Base-by-base conservation (phyloP, 2,113 vertebrate genomes). In the Carassius gibelio region DNA sequence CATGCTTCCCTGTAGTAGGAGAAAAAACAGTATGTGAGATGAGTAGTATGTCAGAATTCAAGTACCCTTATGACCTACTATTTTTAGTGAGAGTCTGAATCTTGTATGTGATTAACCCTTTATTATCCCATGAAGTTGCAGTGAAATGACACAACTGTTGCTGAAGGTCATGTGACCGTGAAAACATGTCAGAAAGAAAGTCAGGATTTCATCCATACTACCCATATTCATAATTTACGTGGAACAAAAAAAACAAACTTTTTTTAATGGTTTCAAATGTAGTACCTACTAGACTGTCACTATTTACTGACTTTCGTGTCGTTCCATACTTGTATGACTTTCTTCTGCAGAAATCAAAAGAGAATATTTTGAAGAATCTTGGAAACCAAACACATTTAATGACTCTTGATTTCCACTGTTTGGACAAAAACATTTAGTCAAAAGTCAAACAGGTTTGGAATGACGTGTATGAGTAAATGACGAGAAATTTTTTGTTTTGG, bases 361-460 rank as follows among this genome's bases (percentile, higher is more conserved):
- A 19, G 4, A 5, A 23, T 14, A 23, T 75, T 75, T 15, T 48
- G 21, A 75, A 75, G 21, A 26, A 48, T 14, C 6, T 48, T 71
- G 36, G 19, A 42, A n/a, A 42, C 30, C 8, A 42, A 48, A 48
- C 71, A 48, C 21, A 26, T 75, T 30, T 50, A 6, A 21, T 75
- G 42, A 75, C 11, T n/a, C 10, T 23, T n/a, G 17, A 74, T 0
- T 6, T 74, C 2, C 21, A 45, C 21, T 72, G 21, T 48, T 23
- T 74, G 38, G 38, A 23, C 1, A 26, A 75, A 72, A 45, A 36
- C 55, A 19, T 59, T 59, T 21, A 21, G 5, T 42, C n/a, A 13
- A 50, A 48, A 8, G 42, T 74, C 42, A 72, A 48, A 74, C 71
- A 45, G 42, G 72, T 50, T 75, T 75, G 42, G n/a, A 50, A 50